Percentiles rank a stretch among this genome's conserved stretches.
Evolutionary conservation across 2,888 invertebrate species (phyloP).

Genomic region (Acrocera orbiculus): DNA sequence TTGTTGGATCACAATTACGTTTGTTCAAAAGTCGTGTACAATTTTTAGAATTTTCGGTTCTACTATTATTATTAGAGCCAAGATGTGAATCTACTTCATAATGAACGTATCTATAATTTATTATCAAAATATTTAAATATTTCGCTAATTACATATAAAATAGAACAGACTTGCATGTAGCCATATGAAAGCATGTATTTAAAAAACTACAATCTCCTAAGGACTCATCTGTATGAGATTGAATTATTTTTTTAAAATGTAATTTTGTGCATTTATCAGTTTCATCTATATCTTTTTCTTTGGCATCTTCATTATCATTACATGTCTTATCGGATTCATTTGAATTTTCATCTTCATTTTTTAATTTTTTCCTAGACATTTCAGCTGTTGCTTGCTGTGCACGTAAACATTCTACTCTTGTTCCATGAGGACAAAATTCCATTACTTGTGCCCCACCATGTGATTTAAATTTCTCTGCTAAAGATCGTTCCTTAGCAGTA

Average conservation of each 20-base stretch:
- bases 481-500: constrained; percentile 84
- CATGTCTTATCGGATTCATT: constrained; percentile 12
- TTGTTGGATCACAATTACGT: constrained; percentile 25
- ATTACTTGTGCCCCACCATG: constrained; percentile 85
- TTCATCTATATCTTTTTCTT: too few relatives aligned
- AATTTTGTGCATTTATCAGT: constrained; percentile 63
- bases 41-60: constrained; percentile 9
- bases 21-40: constrained; percentile 15
- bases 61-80: constrained; percentile 24
- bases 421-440: constrained; percentile 95
- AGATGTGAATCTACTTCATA: constrained; percentile 76
- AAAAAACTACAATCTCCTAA: constrained; percentile 94
- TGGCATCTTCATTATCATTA: neutral
- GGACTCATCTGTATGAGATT: constrained; percentile 84
- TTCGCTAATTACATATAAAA: neutral
- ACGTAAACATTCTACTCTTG: constrained; percentile 66
- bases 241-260: constrained; percentile 94
- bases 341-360: constrained; percentile 13
- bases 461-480: constrained; percentile 91
- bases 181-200: constrained; percentile 98
- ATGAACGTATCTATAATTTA: constrained; percentile 64
- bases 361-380: constrained; percentile 23
- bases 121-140: neutral
- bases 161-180: constrained; percentile 70
- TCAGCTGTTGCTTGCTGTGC: constrained; percentile 31